These are phyloP conservation scores for Parasteatoda lunata DNA, from an alignment of 2,888 invertebrate genomes.

Conservation along the genomic window DNA sequence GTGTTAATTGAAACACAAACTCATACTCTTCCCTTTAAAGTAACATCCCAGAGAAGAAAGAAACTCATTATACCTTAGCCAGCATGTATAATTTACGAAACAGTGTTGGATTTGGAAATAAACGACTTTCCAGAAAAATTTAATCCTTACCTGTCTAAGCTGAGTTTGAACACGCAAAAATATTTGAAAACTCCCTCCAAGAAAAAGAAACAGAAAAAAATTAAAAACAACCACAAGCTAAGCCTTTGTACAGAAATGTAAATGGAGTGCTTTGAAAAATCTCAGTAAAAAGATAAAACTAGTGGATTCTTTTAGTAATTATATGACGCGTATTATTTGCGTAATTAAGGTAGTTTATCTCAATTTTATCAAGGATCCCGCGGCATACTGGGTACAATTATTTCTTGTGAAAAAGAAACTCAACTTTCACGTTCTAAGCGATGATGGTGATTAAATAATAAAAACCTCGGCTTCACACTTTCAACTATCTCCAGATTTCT, in stretches of 20 bases:
- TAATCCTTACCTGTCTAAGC: slow-evolving; percentile 14
- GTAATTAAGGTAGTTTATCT: slow-evolving; percentile 62
- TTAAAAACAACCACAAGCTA: background rate
- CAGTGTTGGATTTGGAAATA: background rate
- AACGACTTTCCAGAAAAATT: background rate
- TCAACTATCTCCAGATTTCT: slow-evolving; percentile 29
- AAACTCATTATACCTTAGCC: background rate
- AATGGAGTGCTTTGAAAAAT: slow-evolving; percentile 29
- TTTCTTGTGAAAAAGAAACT: slow-evolving; percentile 13
- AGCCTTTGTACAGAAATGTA: slow-evolving; percentile 26
- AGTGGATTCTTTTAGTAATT: slow-evolving; percentile 43
- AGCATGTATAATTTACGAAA: background rate
- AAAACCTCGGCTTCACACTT: slow-evolving; percentile 10
- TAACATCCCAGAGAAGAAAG: background rate
- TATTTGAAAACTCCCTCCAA: slow-evolving; percentile 18
- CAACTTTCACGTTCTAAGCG: slow-evolving; percentile 12
- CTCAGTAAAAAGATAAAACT: slow-evolving; percentile 36
- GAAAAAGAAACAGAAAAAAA: slow-evolving; percentile 7
- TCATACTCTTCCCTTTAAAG: background rate
- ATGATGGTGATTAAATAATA: slow-evolving; percentile 59
- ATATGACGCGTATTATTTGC: slow-evolving; percentile 60
- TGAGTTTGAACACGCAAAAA: background rate
- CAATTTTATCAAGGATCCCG: slow-evolving; percentile 42
- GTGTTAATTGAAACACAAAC: background rate
- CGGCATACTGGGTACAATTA: slow-evolving; percentile 32